phyloP scores from a whole-genome alignment of 2,888 invertebrate species.

The Bembecia ichneumoniformis region DNA sequence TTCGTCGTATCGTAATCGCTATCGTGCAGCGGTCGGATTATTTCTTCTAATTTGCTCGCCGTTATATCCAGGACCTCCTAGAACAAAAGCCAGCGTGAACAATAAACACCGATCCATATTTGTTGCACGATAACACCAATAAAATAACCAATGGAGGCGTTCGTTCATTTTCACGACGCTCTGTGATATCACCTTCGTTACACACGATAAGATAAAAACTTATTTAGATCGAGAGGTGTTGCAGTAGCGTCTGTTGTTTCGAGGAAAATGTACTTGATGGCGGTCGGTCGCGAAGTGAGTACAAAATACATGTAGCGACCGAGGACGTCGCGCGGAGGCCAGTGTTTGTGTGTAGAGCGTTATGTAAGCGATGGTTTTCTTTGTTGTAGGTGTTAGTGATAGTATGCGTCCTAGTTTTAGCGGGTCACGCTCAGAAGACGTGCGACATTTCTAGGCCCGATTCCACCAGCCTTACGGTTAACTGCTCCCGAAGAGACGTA shows the following conservation, averaged over 20 bases:
- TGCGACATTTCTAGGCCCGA: constrained; percentile 50
- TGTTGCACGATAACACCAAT: constrained; percentile 48
- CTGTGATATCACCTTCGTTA: constrained; percentile 48
- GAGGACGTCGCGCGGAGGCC: constrained; percentile 15
- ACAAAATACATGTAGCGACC: constrained; percentile 14
- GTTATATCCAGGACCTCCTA: constrained; percentile 74
- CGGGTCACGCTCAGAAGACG: constrained; percentile 31
- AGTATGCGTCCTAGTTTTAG: constrained; percentile 48
- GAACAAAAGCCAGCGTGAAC: constrained; percentile 47
- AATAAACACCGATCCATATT: constrained; percentile 29
- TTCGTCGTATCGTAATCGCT: constrained; percentile 45
- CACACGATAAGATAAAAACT: constrained; percentile 58
- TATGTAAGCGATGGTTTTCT: constrained; percentile 21
- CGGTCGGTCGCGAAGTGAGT: constrained; percentile 46
- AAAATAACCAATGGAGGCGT: constrained; percentile 55
- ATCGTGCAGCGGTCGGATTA: constrained; percentile 63
- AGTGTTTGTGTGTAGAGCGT: constrained; percentile 34
- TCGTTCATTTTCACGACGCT: constrained; percentile 38
- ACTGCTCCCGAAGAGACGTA: constrained; percentile 54
- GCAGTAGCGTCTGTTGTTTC: constrained; percentile 47
- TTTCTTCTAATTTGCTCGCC: constrained; percentile 71
- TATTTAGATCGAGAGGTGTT: constrained; percentile 43
- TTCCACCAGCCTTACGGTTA: constrained; percentile 42
- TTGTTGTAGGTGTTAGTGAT: constrained; percentile 66
- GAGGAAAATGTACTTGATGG: constrained; percentile 50